Evolutionary conservation across 2,797 vertebrate species (phyloP).

Genomic region (Paratrypauchen microcephalus): DNA sequence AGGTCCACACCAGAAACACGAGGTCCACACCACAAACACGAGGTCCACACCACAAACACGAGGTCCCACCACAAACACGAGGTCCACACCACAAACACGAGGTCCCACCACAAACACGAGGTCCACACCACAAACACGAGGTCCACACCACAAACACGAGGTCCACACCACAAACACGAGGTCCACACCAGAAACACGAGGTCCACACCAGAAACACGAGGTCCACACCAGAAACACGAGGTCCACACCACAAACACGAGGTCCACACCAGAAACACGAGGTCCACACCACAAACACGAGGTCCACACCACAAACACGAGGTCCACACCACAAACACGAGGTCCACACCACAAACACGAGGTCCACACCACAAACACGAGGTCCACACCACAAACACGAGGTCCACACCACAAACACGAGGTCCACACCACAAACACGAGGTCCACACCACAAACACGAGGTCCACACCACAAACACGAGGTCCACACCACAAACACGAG

Average conservation of each 20-base stretch:
- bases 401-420: not conserved
- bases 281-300: not conserved
- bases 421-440: too few relatives aligned
- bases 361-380: not conserved
- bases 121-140: not conserved
- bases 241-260: not conserved
- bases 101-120: not conserved
- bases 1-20: not conserved
- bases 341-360: too few relatives aligned
- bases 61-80: not conserved
- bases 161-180: not conserved
- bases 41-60: not conserved
- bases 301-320: too few relatives aligned
- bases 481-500: not conserved
- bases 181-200: too few relatives aligned
- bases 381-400: too few relatives aligned
- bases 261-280: too few relatives aligned
- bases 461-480: too few relatives aligned
- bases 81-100: not conserved
- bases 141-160: too few relatives aligned
- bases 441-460: not conserved
- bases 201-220: not conserved
- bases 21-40: too few relatives aligned
- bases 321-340: not conserved
- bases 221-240: too few relatives aligned